Conservation (phyloP, 2,113 vertebrate genomes). For the Bos indicus region DNA sequence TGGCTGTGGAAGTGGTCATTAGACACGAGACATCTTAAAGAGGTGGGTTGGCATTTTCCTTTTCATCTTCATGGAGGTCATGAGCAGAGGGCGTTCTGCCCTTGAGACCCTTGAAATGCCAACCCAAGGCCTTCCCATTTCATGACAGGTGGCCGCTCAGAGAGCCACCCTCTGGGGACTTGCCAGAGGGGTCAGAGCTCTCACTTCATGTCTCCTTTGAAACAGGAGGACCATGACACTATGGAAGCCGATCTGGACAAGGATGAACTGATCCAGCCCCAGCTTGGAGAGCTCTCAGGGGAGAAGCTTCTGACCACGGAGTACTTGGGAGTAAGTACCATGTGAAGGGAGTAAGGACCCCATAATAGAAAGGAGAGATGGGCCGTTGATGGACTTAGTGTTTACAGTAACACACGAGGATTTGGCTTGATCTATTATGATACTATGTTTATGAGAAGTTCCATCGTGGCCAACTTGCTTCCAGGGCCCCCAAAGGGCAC, state of each 20-base stretch:
- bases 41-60: not conserved
- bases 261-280: conserved; percentile 90
- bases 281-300: conserved; percentile 90
- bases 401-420: not conserved
- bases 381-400: accelerated
- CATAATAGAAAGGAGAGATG: not conserved
- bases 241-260: conserved; percentile 92
- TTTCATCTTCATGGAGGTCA: not conserved
- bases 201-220: conserved; percentile 32
- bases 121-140: not conserved
- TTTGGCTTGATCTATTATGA: not conserved
- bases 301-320: conserved; percentile 95
- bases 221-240: conserved; percentile 85
- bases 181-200: not conserved
- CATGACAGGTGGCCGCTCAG: accelerated
- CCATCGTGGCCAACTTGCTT: not conserved
- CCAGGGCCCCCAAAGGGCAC: not conserved
- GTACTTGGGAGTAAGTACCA: conserved; percentile 91
- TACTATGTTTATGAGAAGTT: not conserved
- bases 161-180: not conserved
- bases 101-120: not conserved
- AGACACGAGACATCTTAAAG: not conserved
- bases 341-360: not conserved
- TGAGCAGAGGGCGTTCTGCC: not conserved
- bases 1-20: accelerated